Conservation (phyloP, 1,140 invertebrate genomes). For the Heliconius nattereri region DNA sequence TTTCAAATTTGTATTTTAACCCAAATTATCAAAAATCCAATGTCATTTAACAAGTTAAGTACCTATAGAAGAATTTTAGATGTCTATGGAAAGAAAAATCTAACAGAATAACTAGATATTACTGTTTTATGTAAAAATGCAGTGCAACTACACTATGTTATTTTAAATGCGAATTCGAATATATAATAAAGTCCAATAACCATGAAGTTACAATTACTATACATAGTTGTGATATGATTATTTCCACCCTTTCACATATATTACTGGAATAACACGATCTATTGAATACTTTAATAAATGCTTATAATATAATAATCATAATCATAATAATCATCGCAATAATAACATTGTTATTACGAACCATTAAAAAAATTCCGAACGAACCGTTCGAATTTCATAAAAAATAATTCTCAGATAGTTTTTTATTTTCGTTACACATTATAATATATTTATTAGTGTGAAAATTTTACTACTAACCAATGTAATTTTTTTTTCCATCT, state of each 20-base stretch:
- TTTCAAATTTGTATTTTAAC: too few species aligned
- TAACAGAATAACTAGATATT: background rate
- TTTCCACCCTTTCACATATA: slow-evolving; percentile 55
- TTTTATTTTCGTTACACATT: background rate
- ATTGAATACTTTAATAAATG: slow-evolving; percentile 41
- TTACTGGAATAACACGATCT: slow-evolving; percentile 40
- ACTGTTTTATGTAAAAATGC: slow-evolving; percentile 13
- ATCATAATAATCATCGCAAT: slow-evolving; percentile 8
- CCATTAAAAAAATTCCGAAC: slow-evolving; percentile 28
- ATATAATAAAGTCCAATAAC: slow-evolving; percentile 35
- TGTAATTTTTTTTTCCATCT: slow-evolving; percentile 50
- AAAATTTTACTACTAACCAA: slow-evolving; percentile 64
- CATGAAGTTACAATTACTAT: slow-evolving; percentile 59
- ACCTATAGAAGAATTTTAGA: slow-evolving; percentile 1
- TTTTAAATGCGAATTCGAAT: slow-evolving; percentile 51
- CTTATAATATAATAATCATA: slow-evolving; percentile 27
- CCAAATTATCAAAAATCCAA: too few species aligned
- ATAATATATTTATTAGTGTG: slow-evolving; percentile 52
- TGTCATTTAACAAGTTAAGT: background rate
- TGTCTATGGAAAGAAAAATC: background rate
- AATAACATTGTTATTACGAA: slow-evolving; percentile 33
- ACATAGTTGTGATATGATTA: slow-evolving; percentile 75
- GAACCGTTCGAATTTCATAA: slow-evolving; percentile 21
- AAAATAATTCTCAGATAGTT: slow-evolving; percentile 36
- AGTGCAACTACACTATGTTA: slow-evolving; percentile 32